Base-by-base conservation (phyloP, 1,140 invertebrate genomes). In the Drosophila pseudoobscura region DNA sequence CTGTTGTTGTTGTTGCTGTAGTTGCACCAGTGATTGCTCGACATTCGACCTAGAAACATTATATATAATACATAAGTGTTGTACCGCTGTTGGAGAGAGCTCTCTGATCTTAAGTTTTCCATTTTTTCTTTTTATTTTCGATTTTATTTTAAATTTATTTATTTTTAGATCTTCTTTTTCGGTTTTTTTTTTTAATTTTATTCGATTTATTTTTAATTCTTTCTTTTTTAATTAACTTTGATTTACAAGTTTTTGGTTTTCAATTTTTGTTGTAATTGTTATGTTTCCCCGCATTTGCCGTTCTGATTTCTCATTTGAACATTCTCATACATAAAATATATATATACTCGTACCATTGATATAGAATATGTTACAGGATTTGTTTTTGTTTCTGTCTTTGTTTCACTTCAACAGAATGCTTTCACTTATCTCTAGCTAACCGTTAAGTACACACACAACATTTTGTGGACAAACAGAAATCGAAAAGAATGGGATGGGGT, bases 11-110 rank as follows among this genome's bases (percentile, higher is more conserved):
- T 80, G 76, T 62, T 71, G 72, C 71, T 82, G 80, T 76, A 88
- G 83, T 89, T 88, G 83, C 79, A 87, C 75, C 87, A 90, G 75
- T 82, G 87, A 78, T 78, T 89, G 88, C 87, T 91, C 90, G 90
- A 90, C 78, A 91, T 89, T 90, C 74, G 85, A 91, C 90, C 90
- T 91, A 91, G 90, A 91, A 91, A 91, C 90, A 91, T 91, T 91
- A 91, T 91, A 87, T 77, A 85, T 63, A 84, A 79, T 61, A 74
- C 59, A 70, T 55, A 75, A 39, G 35, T 39, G 11, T 13, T 39
- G 35, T 39, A 13, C 4, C 35, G 69, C 78, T 66, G 82, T 84
- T 78, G 73, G 45, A 66, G 75, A 74, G 55, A 75, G 69, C 73
- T 55, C 64, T 69, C 62, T 63, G 35, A 41, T 13, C 58, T 76